phyloP scores from a whole-genome alignment of 2,797 vertebrate species.

The Tachyglossus aculeatus region DNA sequence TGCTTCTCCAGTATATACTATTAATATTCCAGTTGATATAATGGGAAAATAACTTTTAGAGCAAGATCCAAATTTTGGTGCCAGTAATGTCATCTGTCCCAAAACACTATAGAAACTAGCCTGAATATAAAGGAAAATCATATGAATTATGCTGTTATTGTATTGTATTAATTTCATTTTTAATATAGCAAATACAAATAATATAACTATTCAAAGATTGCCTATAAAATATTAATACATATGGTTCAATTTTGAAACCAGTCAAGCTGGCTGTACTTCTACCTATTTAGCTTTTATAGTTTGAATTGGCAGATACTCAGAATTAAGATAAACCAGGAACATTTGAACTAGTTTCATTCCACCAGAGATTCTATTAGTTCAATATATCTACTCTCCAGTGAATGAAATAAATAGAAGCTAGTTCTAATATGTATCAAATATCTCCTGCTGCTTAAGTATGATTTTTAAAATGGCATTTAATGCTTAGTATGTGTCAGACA shows the following conservation, averaged over 20 bases:
- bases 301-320: constrained; percentile 55
- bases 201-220: not conserved
- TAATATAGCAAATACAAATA: no score
- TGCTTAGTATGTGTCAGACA: no score
- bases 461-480: no score
- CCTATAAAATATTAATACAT: not conserved
- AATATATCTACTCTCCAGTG: constrained; percentile 57
- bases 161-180: no score
- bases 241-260: constrained; percentile 28
- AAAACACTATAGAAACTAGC: no score
- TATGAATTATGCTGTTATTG: no score
- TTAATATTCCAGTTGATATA: no score
- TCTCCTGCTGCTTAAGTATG: constrained; percentile 64
- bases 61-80: no score
- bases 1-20: no score
- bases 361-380: constrained; percentile 61
- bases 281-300: constrained; percentile 50
- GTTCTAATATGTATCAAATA: constrained; percentile 68
- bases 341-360: constrained; percentile 70
- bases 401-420: constrained; percentile 72
- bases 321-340: constrained; percentile 48
- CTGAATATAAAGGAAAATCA: no score
- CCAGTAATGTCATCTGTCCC: no score
- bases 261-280: constrained; percentile 44
- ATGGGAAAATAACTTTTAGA: no score